Evolutionary conservation across 37 sponge, comb jelly and placozoan genomes (phyloP).

Genomic region (Amphimedon queenslandica): DNA sequence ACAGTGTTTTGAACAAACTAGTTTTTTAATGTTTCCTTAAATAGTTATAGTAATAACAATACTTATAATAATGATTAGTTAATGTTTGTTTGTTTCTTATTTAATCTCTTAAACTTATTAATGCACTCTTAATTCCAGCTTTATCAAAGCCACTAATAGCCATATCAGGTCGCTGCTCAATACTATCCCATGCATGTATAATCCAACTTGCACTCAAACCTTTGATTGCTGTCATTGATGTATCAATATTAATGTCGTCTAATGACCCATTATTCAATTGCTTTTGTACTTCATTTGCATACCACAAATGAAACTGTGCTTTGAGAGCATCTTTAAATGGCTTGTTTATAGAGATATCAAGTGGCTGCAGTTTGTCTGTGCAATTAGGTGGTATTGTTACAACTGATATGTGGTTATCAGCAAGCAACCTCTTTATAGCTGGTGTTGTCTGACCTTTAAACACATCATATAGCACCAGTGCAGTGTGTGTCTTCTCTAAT

Average conservation of each 20-base stretch:
- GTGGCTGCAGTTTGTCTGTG: too few relatives aligned
- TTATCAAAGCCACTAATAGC: too few relatives aligned
- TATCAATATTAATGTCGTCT: constrained; percentile 11
- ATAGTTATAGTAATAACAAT: too few relatives aligned
- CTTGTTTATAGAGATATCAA: too few relatives aligned
- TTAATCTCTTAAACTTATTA: too few relatives aligned
- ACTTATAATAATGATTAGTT: too few relatives aligned
- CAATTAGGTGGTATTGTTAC: constrained; percentile 18
- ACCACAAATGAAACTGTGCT: too few relatives aligned
- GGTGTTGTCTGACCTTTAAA: constrained; percentile 22
- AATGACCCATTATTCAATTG: constrained; percentile 22
- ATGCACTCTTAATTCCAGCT: too few relatives aligned
- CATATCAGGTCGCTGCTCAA: not conserved
- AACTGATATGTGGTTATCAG: not conserved
- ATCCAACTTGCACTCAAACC: constrained; percentile 22
- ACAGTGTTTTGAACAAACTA: too few relatives aligned
- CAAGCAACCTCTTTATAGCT: not conserved
- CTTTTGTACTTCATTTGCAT: constrained; percentile 28
- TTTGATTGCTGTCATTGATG: constrained; percentile 7
- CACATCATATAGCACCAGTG: constrained; percentile 13
- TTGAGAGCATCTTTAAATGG: too few relatives aligned
- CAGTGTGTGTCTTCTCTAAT: constrained; percentile 1
- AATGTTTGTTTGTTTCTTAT: too few relatives aligned
- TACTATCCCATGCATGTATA: constrained; percentile 13
- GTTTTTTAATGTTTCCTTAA: too few relatives aligned